These are phyloP conservation scores for Chelonia mydas DNA, from an alignment of 2,797 vertebrate genomes.

Conservation along the genomic window DNA sequence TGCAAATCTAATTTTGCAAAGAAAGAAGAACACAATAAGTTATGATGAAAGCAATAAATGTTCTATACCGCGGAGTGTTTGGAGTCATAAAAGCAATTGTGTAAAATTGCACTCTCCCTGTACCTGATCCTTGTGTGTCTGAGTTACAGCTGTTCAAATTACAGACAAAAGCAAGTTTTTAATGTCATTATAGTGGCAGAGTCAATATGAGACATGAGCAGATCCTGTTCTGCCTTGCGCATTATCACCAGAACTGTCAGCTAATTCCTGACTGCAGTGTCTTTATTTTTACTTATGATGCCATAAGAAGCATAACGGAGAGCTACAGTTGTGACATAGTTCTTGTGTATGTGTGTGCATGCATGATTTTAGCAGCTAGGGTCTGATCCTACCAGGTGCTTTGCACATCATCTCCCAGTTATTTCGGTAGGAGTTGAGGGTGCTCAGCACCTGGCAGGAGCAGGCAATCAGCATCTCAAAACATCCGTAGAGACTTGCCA, in stretches of 20 bases:
- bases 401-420: fast-evolving
- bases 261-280: not conserved
- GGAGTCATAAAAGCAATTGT: not conserved
- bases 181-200: not conserved
- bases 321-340: not conserved
- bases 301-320: not conserved
- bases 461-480: fast-evolving
- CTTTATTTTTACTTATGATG: not conserved
- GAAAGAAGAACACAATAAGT: slow-evolving; percentile 1
- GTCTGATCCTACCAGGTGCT: fast-evolving
- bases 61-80: not conserved
- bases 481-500: fast-evolving
- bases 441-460: fast-evolving
- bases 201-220: not conserved
- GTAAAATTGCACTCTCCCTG: not conserved
- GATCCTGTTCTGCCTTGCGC: fast-evolving
- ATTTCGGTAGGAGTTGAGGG: not conserved
- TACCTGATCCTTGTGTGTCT: not conserved
- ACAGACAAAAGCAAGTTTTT: not conserved
- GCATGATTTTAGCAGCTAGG: not conserved
- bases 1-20: not conserved
- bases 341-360: fast-evolving
- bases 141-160: not conserved
- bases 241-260: not conserved
- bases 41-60: not conserved